Evolutionary conservation across 2,888 invertebrate genomes (phyloP), one percentile per base, ranked within the genome.

Genomic region (Trachelus tabidus): DNA sequence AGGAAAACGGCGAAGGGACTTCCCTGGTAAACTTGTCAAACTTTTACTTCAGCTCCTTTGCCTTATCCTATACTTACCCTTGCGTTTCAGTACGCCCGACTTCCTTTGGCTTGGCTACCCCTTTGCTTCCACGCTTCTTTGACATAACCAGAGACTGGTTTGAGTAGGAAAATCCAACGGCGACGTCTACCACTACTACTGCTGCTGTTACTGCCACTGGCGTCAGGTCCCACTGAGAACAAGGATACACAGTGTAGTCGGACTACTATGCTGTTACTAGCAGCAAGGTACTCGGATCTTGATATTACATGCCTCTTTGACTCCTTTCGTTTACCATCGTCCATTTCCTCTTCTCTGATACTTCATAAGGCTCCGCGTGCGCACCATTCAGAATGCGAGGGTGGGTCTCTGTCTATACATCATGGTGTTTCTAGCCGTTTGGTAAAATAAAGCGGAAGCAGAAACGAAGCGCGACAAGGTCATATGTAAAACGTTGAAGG

Each of bases 21-120:
- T 73, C 34, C 73, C 77, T 77, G 80, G 78, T 80, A 81, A 81
- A 81, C 81, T 81, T 77, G 77, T 68, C 31, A 81, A 81, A 81
- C 76, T 81, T 81, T 81, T 81, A 77, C 80, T 77, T 80, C 81
- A 56, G 56, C 56, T 56, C 56, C 56, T 56, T 56, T 56, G 56
- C 56, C 56, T 56, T 56, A 56, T 56, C 23, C 56, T 56, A 56
- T 56, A 56, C 56, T 56, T 56, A 56, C 56, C 23, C 56, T 56
- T 56, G 56, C 56, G 56, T 56, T 56, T 56, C 56, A 56, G 56
- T 56, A 56, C 56, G 23, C 56, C 56, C 56, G 56, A 56, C 23
- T 23, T 56, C 56, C 56, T 56, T 56, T 56, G 56, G 56, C 71
- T 34, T 31, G 71, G 71, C 31, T 31, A 31, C 33, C 31, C 71